Percentiles rank a stretch among this genome's conserved stretches.
Conservation (phyloP, 2,888 invertebrate genomes). For the Eremobia ochroleuca region DNA sequence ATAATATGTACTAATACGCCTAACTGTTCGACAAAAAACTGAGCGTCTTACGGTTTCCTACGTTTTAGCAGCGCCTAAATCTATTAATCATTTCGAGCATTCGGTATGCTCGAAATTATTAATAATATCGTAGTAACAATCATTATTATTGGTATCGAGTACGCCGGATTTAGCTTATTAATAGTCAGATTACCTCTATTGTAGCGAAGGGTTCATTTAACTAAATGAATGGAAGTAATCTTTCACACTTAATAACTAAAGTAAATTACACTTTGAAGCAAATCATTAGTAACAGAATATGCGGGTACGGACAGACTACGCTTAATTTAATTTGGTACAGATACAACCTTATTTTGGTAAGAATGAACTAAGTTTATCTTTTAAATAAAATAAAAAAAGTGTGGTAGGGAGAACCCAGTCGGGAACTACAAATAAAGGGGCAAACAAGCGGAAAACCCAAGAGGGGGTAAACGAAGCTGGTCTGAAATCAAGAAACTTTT, state of each 20-base stretch:
- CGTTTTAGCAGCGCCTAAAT: neutral
- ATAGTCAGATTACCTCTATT: conserved; percentile 38
- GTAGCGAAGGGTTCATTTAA: conserved; percentile 26
- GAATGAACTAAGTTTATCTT: neutral
- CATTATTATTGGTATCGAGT: conserved; percentile 15
- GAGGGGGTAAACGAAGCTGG: too few relatives aligned
- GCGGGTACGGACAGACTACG: neutral
- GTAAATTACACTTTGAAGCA: conserved; percentile 33
- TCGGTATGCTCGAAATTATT: neutral
- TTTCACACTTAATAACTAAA: conserved; percentile 36
- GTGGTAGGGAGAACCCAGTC: neutral
- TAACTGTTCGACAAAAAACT: too few relatives aligned
- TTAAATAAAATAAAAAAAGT: neutral
- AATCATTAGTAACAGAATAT: conserved; percentile 35
- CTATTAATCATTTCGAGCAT: too few relatives aligned
- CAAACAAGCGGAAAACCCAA: too few relatives aligned
- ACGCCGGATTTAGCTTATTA: conserved; percentile 15
- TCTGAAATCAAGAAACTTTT: too few relatives aligned
- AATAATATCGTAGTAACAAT: neutral
- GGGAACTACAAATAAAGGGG: too few relatives aligned
- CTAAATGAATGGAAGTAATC: conserved; percentile 46
- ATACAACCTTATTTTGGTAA: neutral
- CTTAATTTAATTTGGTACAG: neutral
- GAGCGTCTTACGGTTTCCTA: neutral
- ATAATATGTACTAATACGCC: too few relatives aligned